Conservation (phyloP, 2,888 invertebrate species). For the Ctenicera cuprea region DNA sequence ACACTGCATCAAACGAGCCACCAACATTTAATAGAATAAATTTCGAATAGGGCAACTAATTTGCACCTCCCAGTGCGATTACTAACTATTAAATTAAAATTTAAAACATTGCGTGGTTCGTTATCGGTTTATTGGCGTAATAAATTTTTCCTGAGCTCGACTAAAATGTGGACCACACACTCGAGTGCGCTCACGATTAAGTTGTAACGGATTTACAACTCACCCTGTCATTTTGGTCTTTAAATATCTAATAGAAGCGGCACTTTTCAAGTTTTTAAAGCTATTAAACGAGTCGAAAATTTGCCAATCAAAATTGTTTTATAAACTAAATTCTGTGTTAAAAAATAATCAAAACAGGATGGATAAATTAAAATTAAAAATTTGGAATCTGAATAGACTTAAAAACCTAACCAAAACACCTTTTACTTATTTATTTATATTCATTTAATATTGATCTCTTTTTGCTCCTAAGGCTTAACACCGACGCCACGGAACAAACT, state of each 20-base stretch:
- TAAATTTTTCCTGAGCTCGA: conserved; percentile 41
- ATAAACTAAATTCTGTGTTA: no score
- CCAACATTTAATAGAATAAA: conserved; percentile 6
- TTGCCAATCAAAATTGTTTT: no score
- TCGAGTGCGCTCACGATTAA: conserved; percentile 42
- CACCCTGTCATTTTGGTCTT: conserved; percentile 26
- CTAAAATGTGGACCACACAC: conserved; percentile 42
- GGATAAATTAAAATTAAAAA: no score
- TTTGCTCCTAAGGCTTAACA: no score
- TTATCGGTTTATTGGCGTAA: conserved; percentile 38
- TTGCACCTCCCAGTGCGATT: conserved; percentile 28
- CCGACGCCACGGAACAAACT: no score
- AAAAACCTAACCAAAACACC: no score
- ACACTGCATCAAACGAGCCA: background rate
- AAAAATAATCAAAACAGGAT: no score
- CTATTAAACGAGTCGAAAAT: no score
- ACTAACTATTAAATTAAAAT: conserved; percentile 33
- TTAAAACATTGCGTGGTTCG: conserved; percentile 37
- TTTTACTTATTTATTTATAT: no score
- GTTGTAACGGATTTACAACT: conserved; percentile 42
- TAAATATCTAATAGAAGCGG: conserved; percentile 24
- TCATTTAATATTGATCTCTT: no score
- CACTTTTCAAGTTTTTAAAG: conserved; percentile 1
- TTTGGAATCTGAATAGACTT: no score
- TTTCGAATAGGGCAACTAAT: conserved; percentile 10